These are phyloP conservation scores for Cossypha caffra DNA, from an alignment of 2,797 vertebrate species.

Conservation along the genomic window DNA sequence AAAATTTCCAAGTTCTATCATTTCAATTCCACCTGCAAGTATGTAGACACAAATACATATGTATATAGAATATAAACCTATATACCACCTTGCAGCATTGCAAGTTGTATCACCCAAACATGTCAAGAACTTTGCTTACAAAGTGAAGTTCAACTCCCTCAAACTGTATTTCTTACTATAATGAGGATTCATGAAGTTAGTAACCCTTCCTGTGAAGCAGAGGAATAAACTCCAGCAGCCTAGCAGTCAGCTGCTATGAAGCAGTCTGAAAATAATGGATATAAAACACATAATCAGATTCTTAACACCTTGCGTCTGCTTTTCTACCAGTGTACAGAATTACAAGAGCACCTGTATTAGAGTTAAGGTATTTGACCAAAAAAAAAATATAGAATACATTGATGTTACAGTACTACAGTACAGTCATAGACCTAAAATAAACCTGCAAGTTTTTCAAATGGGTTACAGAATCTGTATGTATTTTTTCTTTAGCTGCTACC, in stretches of 20 bases:
- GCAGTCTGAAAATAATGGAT: background rate
- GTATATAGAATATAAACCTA: background rate
- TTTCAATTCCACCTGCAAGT: background rate
- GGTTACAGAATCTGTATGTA: background rate
- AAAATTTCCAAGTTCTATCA: background rate
- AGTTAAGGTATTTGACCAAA: background rate
- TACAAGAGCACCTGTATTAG: background rate
- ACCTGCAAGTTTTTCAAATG: rapidly evolving
- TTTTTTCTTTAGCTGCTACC: background rate
- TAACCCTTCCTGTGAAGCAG: background rate
- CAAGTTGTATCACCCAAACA: background rate
- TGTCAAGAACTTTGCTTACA: background rate
- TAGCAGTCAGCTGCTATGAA: background rate
- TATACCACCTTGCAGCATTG: background rate
- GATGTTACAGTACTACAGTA: background rate
- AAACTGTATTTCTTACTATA: background rate
- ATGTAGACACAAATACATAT: background rate
- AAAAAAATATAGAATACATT: background rate
- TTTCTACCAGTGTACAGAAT: background rate
- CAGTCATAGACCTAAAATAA: background rate
- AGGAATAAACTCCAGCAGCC: background rate
- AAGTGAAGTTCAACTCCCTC: background rate
- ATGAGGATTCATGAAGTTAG: background rate
- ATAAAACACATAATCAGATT: background rate
- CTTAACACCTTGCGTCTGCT: background rate